A percentile compares a stretch with the other conserved stretches of the same genome.
Evolutionary conservation across 2,113 vertebrate species (phyloP).

Genomic region (Scomber colias): DNA sequence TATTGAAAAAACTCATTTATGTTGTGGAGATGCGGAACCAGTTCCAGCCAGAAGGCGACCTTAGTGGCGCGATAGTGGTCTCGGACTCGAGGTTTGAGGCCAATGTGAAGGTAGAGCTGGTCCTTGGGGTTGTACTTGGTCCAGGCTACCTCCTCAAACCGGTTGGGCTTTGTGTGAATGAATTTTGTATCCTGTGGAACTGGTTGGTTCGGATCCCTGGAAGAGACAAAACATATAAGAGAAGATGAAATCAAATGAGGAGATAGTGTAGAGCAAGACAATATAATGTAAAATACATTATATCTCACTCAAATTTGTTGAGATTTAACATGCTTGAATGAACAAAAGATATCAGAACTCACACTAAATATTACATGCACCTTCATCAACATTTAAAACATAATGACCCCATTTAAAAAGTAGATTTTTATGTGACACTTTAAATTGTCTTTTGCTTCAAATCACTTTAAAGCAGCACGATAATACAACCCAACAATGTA

Average conservation of each 20-base stretch:
- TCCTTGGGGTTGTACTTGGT: slow-evolving; percentile 97
- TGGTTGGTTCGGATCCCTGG: slow-evolving; percentile 95
- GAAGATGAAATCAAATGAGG: background rate
- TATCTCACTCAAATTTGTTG: background rate
- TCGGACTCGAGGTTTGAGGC: slow-evolving; percentile 92
- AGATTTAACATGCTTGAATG: background rate
- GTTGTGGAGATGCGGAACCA: slow-evolving; percentile 95
- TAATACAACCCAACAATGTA: slow-evolving; percentile 4
- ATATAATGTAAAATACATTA: background rate
- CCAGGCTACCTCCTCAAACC: slow-evolving; percentile 98
- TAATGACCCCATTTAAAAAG: slow-evolving; percentile 5
- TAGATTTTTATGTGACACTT: background rate
- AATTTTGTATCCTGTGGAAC: slow-evolving; percentile 98
- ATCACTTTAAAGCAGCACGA: background rate
- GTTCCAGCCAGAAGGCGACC: slow-evolving; percentile 97
- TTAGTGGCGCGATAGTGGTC: slow-evolving; percentile 98
- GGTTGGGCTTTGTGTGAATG: slow-evolving; percentile 97
- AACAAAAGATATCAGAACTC: background rate
- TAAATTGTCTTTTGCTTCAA: slow-evolving; percentile 3
- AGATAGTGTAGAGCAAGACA: background rate
- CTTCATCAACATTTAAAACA: slow-evolving; percentile 7
- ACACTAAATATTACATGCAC: background rate
- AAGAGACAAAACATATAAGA: slow-evolving; percentile 50
- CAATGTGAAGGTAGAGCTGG: slow-evolving; percentile 97
- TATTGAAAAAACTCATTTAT: slow-evolving; percentile 96